Evolutionary conservation across 2,113 vertebrate species (phyloP).

Genomic region (Progne subis): DNA sequence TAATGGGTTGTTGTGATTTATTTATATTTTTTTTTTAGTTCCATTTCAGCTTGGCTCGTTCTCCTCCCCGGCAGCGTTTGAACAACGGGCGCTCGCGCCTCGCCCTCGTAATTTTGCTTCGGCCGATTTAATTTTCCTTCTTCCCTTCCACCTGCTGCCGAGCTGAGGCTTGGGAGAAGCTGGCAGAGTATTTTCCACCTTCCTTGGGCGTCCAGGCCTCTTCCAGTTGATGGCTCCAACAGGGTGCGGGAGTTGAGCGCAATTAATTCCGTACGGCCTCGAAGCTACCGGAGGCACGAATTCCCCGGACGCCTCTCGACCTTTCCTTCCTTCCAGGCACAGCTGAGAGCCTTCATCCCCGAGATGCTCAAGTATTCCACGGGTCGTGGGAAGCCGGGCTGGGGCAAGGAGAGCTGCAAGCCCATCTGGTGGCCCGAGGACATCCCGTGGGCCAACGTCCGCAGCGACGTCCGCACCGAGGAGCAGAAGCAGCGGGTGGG

Average conservation of each 20-base stretch:
- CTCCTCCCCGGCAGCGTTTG: neutral
- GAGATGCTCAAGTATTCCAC: constrained; percentile 99
- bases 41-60: neutral
- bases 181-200: accelerated
- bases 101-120: neutral
- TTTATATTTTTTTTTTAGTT: neutral
- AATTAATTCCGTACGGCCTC: accelerated
- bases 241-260: neutral
- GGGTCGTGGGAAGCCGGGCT: constrained; percentile 95
- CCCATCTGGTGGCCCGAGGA: constrained; percentile 98
- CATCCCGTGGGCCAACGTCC: constrained; percentile 97
- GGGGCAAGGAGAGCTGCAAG: constrained; percentile 98
- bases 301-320: neutral
- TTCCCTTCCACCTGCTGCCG: neutral
- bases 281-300: neutral
- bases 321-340: constrained; percentile 77
- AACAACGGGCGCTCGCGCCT: neutral
- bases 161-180: neutral
- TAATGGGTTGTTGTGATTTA: accelerated
- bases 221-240: neutral
- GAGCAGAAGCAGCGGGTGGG: constrained; percentile 95
- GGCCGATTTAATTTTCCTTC: neutral
- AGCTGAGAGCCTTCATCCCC: constrained; percentile 96
- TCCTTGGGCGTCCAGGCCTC: neutral
- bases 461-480: constrained; percentile 95